Evolutionary conservation across 2,888 invertebrate species (phyloP), one percentile per base, ranked within the genome.

Genomic region (Agriopis leucophaearia): DNA sequence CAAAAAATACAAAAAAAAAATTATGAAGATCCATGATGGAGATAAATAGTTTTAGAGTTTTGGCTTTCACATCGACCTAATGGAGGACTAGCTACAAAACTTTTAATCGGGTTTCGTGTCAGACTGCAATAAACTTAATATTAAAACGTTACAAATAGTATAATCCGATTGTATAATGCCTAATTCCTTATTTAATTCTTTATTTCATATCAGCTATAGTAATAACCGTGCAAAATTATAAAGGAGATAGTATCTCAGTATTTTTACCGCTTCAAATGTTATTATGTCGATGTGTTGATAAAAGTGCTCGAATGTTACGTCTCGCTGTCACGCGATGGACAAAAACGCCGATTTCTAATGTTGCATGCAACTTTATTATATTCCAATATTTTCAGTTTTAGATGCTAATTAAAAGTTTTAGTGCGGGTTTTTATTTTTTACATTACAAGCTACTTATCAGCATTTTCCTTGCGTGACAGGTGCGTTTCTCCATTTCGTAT

Each of bases 271-370:
- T 27, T 54, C 45, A 66, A 60, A 42, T 52, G 57, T 69, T 75
- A 72, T 74, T 79, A 78, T 80, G 80, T 76, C 78, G 81, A 80
- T 81, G 69, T 72, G 55, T 56, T 64, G 80, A 81, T 81, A 81
- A 75, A 70, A 72, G 51, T 35, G 40, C 54, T 66, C 42, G 15
- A 66, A 64, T 66, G 73, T 76, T 69, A 79, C 70, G 75, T 71
- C 57, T n/a, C 47, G 44, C 44, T 15, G 59, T 68, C 82, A 82
- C 80, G 82, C 80, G 68, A 82, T 13, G 36, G 8, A 42, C 42
- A 55, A 38, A 64, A 68, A 18, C 35, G 55, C 48, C 61, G 72
- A 73, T 71, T 71, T 72, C 69, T 71, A 74, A 67, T 69, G 66
- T 51, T 58, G 59, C 63, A 66, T 62, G 58, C 44, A 59, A 55